Base-by-base conservation (phyloP, 2,888 invertebrate species). In the Standfussiana lucernea region DNA sequence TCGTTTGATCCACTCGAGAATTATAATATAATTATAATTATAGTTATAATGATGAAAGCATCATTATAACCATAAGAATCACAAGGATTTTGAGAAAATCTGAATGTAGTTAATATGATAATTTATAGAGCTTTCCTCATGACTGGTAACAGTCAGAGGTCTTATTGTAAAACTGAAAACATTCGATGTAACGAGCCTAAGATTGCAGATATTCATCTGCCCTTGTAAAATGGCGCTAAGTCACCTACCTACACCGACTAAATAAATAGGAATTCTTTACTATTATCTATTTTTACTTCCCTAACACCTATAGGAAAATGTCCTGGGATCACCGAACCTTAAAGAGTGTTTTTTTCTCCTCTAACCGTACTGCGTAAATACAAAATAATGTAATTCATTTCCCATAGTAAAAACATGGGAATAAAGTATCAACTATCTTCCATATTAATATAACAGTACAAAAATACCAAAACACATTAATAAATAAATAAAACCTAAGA, bases 401-500 rank as follows among this genome's bases (percentile, higher is more conserved):
- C 18, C 32, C n/a, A 40, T 24, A 35, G 47, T 47, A 32, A 59
- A 67, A 68, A 40, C 37, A 45, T 77, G 35, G 35, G 24, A 50
- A 70, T 53, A 50, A 50, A 62, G 28, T 15, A 42, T 42, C 5
- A 21, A 28, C 1, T 37, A n/a, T 59, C n/a, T n/a, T 79, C 40
- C 15, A 61, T 72, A 50, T 47, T 70, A 28, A 21, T 72, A 47
- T 37, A 68, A 28, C 56, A 56, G 53, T 37, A 69, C 59, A 40
- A 5, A 72, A 50, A 72, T 62, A 56, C 35, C 28, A 61, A 56
- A n/a, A 70, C 62, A 64, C 70, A 65, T 56, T 70, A 72, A 50
- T 77, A 56, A 77, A 45, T 74, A 81, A 78, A 62, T 75, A 73
- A 47, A 73, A 83, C 45, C 84, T 84, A 84, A 86, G 79, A 84